Evolutionary conservation across 2,113 vertebrate genomes (phyloP).

Genomic region (Rhea americana): DNA sequence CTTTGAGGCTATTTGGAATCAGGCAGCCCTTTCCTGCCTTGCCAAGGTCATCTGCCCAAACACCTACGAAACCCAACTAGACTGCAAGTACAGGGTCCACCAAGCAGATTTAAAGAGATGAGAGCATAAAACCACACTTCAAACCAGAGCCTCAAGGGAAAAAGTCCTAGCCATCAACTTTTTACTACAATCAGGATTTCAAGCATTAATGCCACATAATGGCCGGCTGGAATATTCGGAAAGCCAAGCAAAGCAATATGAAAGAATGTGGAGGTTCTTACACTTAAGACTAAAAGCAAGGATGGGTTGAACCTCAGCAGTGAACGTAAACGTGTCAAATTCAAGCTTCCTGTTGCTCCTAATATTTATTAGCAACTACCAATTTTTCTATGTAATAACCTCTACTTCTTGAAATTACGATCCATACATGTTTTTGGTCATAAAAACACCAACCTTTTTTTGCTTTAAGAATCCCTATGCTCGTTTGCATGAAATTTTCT

Average conservation of each 20-base stretch:
- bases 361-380: not conserved
- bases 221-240: not conserved
- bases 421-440: not conserved
- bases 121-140: not conserved
- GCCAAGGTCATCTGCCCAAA: not conserved
- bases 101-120: not conserved
- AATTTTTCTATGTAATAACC: not conserved
- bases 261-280: not conserved
- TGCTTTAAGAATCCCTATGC: not conserved
- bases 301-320: not conserved
- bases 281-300: not conserved
- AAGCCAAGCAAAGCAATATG: not conserved
- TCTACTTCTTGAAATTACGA: not conserved
- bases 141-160: not conserved
- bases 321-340: not conserved
- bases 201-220: not conserved
- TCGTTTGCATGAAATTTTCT: not conserved
- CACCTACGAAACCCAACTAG: not conserved
- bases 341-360: not conserved
- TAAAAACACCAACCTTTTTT: accelerated
- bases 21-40: not conserved
- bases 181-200: not conserved
- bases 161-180: not conserved
- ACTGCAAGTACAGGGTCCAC: not conserved
- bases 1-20: not conserved